Evolutionary conservation across 1,140 invertebrate genomes (phyloP), one percentile per base, ranked within the genome.

Genomic region (Littorina saxatilis): DNA sequence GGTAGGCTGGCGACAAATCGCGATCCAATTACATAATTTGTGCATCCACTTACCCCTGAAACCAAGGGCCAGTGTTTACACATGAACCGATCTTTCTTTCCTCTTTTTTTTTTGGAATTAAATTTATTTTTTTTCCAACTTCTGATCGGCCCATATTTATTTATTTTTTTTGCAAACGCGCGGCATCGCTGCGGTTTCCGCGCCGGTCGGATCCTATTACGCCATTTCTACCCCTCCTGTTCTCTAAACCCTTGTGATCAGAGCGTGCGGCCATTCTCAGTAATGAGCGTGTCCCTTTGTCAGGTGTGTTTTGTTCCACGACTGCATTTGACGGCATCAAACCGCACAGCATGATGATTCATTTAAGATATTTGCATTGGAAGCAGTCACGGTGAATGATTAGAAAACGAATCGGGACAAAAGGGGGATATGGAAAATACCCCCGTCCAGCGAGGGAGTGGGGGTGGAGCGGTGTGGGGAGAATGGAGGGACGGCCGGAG

Each of bases 1-100:
- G 50, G 17, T n/a, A 2, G 17, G 23, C 11, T 73, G 27, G 32
- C 66, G 66, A 73, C 70, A 73, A 73, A 73, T 73, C 23, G 40
- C 39, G 70, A 73, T 73, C 70, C 70, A 73, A 73, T 73, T 73
- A 73, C 70, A 50, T 73, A 47, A 73, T 73, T 73, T 73, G 39
- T 73, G 70, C 70, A 52, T 73, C 70, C 39, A 52, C 70, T 73
- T 73, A 73, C 70, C 39, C 66, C 35, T 20, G 40, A 73, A 73
- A 73, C 50, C 43, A 73, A 47, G 39, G 40, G 13, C 23, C 70
- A 39, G 29, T 73, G 70, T 73, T 73, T 73, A 73, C 70, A 47
- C 70, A 50, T 52, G n/a, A n/a, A n/a, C n/a, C 23, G 50, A 23
- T 52, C 50, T 52, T 23, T 23, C 50, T 23, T 52, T 52, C 50